Evolutionary conservation across 1,140 invertebrate species (phyloP), one percentile per base, ranked within the genome.

Genomic region (Artemia franciscana): DNA sequence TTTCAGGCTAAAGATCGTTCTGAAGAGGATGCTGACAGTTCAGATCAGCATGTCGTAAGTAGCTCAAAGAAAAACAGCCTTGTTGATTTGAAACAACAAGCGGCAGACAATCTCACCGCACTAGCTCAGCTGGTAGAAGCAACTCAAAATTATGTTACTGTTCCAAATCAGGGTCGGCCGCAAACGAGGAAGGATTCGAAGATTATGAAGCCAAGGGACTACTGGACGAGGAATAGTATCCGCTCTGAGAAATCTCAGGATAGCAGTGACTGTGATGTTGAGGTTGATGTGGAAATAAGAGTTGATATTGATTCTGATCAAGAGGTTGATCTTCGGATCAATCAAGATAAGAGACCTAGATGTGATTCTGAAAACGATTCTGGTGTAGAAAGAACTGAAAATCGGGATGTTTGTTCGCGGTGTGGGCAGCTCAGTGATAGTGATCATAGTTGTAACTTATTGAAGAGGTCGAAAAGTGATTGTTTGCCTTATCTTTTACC

Each of bases 281-380:
- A 18, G 39, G 51, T 61, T 26, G 63, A 28, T 39, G 56, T 58
- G 51, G 56, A 26, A 59, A 26, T 30, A 12, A 57, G 59, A 59
- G 60, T 26, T 18, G 60, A 58, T 57, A 26, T 26, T 9, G 62
- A 63, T 23, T 63, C 62, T 1, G 63, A 64, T 27, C 63, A 60
- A 4, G 63, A 64, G 57, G 61, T 64, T 30, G 63, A 64, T 62
- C 24, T 64, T 21, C 60, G 63, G 18, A 57, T 64, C 60, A 64
- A 62, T 25, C 24, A 59, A 9, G 30, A 28, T 15, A 60, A 60
- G 25, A n/a, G 60, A 23, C 24, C 26, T 5, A 24, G 39, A 12
- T 51, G 12, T 2, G 39, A 51, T 15, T 51, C 39, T 18, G 39
- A 51, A 15, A 18, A 51, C 39, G 39, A 51, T 18, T 51, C 39